Conservation (phyloP, 92 coral and sea anemone species). For the Parazoanthus swiftii region DNA sequence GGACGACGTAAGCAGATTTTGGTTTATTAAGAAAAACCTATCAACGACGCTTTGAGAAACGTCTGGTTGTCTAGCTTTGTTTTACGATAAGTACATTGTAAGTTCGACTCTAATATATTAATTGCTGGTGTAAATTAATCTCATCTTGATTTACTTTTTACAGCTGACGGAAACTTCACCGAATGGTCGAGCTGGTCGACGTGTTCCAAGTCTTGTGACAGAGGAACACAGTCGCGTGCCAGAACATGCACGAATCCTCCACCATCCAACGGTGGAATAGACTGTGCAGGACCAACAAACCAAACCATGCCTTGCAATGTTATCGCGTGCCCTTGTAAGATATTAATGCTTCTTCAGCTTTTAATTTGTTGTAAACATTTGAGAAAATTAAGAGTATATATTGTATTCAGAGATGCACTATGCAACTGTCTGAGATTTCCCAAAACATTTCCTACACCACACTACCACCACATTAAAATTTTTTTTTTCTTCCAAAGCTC, state of each 20-base stretch:
- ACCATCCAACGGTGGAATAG: slow-evolving; percentile 35
- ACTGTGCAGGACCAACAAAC: slow-evolving; percentile 3
- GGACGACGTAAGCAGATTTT: too few relatives aligned
- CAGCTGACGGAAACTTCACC: not conserved
- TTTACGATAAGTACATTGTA: too few relatives aligned
- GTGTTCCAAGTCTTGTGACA: slow-evolving; percentile 35
- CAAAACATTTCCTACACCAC: not conserved
- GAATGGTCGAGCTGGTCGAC: not conserved
- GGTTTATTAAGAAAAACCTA: too few relatives aligned
- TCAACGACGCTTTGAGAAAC: too few relatives aligned
- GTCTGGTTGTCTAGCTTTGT: too few relatives aligned
- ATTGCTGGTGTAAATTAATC: too few relatives aligned
- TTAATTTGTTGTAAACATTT: too few relatives aligned
- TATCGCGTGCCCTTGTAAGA: not conserved
- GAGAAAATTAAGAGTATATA: too few relatives aligned
- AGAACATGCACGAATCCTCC: slow-evolving; percentile 46
- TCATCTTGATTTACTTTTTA: too few relatives aligned
- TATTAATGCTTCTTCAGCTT: too few relatives aligned
- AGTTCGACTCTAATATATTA: too few relatives aligned
- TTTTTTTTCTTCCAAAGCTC: not conserved
- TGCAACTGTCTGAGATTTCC: not conserved
- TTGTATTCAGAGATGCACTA: not conserved
- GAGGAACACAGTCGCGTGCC: slow-evolving; percentile 37
- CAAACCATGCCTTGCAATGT: slow-evolving; percentile 1
- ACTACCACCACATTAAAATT: not conserved